Percentiles rank a stretch among this genome's conserved stretches.
Conservation (phyloP, 1,140 invertebrate species). For the Euwallacea similis region DNA sequence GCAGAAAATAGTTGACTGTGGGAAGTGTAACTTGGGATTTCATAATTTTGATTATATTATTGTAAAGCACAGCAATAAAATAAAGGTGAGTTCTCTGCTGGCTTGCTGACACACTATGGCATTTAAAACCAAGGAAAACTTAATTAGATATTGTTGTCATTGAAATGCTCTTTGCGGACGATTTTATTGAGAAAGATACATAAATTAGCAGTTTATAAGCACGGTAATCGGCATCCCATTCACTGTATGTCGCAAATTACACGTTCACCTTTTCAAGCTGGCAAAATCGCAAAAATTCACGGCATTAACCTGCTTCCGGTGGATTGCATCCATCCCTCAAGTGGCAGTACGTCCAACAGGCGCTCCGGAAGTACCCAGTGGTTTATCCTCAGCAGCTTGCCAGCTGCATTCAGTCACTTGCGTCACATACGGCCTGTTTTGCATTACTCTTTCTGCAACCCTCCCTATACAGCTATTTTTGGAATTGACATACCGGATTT, state of each 20-base stretch:
- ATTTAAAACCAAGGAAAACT: conserved; percentile 23
- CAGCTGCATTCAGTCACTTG: conserved; percentile 23
- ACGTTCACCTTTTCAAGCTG: conserved; percentile 13
- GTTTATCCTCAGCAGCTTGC: conserved; percentile 28
- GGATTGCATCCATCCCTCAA: conserved; percentile 24
- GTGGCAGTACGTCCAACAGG: conserved; percentile 24
- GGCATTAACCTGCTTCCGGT: conserved; percentile 20
- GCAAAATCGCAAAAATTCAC: conserved; percentile 14
- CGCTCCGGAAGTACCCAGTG: conserved; percentile 26
- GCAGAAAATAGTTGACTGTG: conserved; percentile 32
- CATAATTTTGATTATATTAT: conserved; percentile 37
- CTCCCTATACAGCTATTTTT: conserved; percentile 20
- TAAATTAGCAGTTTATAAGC: background rate
- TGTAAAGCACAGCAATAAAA: conserved; percentile 34
- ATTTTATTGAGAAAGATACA: background rate
- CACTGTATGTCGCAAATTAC: conserved; percentile 12
- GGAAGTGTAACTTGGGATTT: conserved; percentile 39
- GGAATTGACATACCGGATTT: conserved; percentile 16
- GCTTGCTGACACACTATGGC: conserved; percentile 21
- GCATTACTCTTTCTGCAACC: conserved; percentile 28
- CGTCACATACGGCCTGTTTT: conserved; percentile 23
- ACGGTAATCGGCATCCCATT: background rate
- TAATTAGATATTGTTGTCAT: conserved; percentile 28
- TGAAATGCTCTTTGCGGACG: conserved; percentile 7
- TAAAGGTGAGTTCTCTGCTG: conserved; percentile 28